Conservation (phyloP, 2,888 invertebrate species). For the Masnerella sp. region DNA sequence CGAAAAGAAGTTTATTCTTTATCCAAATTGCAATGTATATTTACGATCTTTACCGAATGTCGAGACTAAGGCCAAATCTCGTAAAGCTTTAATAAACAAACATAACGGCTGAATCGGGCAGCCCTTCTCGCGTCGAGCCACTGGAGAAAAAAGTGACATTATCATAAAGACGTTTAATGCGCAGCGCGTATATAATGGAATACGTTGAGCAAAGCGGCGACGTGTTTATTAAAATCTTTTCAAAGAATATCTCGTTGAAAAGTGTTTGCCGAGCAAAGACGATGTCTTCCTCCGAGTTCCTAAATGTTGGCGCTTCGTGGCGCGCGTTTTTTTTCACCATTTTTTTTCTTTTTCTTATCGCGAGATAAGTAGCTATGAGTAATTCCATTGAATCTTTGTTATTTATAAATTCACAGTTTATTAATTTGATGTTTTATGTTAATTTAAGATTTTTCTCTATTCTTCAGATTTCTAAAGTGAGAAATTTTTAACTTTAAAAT, state of each 20-base stretch:
- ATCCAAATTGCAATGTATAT: too few relatives aligned
- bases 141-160: constrained; percentile 19
- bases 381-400: neutral
- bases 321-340: constrained; percentile 11
- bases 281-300: constrained; percentile 17
- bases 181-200: constrained; percentile 25
- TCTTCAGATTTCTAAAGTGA: too few relatives aligned
- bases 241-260: constrained; percentile 34
- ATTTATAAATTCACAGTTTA: neutral
- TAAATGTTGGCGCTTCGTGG: constrained; percentile 40
- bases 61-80: neutral
- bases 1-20: too few relatives aligned
- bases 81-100: constrained; percentile 15
- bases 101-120: constrained; percentile 7
- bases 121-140: neutral
- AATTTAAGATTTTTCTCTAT: too few relatives aligned
- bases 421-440: neutral
- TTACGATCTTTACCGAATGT: too few relatives aligned
- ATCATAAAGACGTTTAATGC: constrained; percentile 35
- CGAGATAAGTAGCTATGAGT: constrained; percentile 18
- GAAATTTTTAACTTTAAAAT: too few relatives aligned
- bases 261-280: constrained; percentile 53
- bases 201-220: constrained; percentile 22
- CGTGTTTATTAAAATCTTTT: constrained; percentile 48
- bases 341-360: constrained; percentile 25